phyloP scores from a whole-genome alignment of 1,140 invertebrate genomes.

The Oscheius sp. region DNA sequence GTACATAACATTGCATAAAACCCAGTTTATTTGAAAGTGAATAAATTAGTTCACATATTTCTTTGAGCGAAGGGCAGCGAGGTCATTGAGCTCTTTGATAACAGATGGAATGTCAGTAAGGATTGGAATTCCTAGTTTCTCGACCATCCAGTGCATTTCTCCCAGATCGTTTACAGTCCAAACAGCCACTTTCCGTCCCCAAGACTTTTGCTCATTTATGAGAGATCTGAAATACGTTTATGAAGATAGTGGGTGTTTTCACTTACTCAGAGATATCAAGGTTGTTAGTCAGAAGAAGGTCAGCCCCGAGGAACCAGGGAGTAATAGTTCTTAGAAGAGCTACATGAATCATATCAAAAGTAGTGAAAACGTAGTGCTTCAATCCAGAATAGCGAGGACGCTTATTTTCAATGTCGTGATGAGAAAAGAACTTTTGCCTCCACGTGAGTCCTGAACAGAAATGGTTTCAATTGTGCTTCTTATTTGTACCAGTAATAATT shows the following conservation, averaged over 20 bases:
- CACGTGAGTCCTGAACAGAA: conserved; percentile 50
- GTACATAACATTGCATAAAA: no score
- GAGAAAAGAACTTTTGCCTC: conserved; percentile 57
- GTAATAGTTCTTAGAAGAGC: conserved; percentile 47
- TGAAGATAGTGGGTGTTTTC: not conserved
- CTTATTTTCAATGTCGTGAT: conserved; percentile 51
- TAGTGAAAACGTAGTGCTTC: conserved; percentile 41
- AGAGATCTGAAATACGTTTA: conserved; percentile 45
- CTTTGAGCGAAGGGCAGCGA: not conserved
- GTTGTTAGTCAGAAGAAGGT: conserved; percentile 57
- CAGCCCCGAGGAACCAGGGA: conserved; percentile 53
- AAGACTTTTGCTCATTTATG: conserved; percentile 36
- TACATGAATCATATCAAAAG: conserved; percentile 46
- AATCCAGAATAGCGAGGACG: conserved; percentile 51
- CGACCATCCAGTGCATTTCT: conserved; percentile 52
- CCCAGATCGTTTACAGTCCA: conserved; percentile 58
- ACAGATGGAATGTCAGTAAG: conserved; percentile 50
- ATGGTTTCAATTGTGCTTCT: not conserved
- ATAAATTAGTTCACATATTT: not conserved
- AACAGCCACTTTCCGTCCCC: conserved; percentile 50
- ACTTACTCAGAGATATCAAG: conserved; percentile 54
- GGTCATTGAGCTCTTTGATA: conserved; percentile 25
- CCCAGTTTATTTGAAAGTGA: no score
- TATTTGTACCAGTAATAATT: conserved; percentile 52
- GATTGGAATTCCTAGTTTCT: conserved; percentile 52